phyloP scores from a whole-genome alignment of 2,797 vertebrate genomes.

The Nannoperca obscura region DNA sequence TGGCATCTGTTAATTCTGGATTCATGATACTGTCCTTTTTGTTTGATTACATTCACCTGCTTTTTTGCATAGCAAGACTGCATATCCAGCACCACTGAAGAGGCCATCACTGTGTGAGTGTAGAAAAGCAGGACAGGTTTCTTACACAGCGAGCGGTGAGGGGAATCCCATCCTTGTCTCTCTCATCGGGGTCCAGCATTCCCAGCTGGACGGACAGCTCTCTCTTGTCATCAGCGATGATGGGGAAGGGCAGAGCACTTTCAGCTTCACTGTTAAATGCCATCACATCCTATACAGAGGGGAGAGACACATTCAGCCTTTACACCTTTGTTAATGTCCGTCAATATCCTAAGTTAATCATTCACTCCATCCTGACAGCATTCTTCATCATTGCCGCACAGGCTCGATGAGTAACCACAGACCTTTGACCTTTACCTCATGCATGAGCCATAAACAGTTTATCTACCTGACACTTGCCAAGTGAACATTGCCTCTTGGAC shows the following conservation, averaged over 20 bases:
- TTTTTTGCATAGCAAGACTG: too few species aligned
- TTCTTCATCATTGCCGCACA: background rate
- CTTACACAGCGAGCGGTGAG: slow-evolving; percentile 96
- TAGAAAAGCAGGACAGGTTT: background rate
- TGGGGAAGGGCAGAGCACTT: slow-evolving; percentile 91
- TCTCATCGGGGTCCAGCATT: slow-evolving; percentile 97
- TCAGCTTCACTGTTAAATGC: slow-evolving; percentile 81
- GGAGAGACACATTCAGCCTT: slow-evolving; percentile 1
- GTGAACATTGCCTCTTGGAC: slow-evolving; percentile 15
- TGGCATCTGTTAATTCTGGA: background rate
- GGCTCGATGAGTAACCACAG: background rate
- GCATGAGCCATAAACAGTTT: background rate
- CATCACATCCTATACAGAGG: slow-evolving; percentile 89
- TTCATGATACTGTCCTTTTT: background rate
- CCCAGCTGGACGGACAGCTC: slow-evolving; percentile 91
- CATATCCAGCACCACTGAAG: background rate
- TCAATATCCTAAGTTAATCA: background rate
- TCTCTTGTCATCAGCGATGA: slow-evolving; percentile 93
- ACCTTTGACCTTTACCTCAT: slow-evolving; percentile 3
- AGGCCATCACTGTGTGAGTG: too few species aligned
- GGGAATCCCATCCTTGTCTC: slow-evolving; percentile 90
- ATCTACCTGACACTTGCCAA: slow-evolving; percentile 16
- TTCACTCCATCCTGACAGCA: background rate
- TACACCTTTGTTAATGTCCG: background rate
- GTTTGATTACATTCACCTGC: too few species aligned